Base-by-base conservation (phyloP, 2,888 invertebrate genomes). In the Embidobia sp. region DNA sequence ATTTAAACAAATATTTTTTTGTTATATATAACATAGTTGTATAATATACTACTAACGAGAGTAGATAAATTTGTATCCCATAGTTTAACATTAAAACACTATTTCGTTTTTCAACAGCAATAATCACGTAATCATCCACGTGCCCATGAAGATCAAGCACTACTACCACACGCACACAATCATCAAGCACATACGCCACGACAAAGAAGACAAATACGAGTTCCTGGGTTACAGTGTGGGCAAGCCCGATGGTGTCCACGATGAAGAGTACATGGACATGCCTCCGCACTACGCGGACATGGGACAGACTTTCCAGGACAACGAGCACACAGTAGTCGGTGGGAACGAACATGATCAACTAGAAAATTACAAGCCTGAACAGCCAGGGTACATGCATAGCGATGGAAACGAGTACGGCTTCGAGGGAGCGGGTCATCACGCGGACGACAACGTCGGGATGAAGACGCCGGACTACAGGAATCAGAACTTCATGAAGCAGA, bases 81-180 rank as follows among this genome's bases (percentile, higher is more conserved):
- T 22, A 4, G 6, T 22, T 22, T 22, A 22, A 22, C 22, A 22
- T 22, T 22, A 22, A 22, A 22, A n/a, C n/a, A n/a, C n/a, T n/a
- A n/a, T n/a, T n/a, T n/a, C n/a, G n/a, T n/a, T n/a, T n/a, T n/a
- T n/a, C n/a, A n/a, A n/a, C n/a, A n/a, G n/a, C n/a, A n/a, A n/a
- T n/a, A n/a, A n/a, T 84, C 94, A 94, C 84, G 94, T 95, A 79
- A 91, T 95, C 83, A 95, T 95, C 87, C 95, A 95, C 90, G 94
- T 95, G 49, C 95, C 95, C 0, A 91, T 94, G 87, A 94, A 94
- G 88, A 92, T 95, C 79, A 94, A 95, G 85, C 93, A 94, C 78
- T 92, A 94, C 83, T 94, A 95, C 82, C 95, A 95, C 84, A 95
- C 94, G 57, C 75, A 78, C 19, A 78, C 75, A 6, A 92, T 94